Conservation (phyloP, 2,888 invertebrate species). For the Orchesellides sinensis region DNA sequence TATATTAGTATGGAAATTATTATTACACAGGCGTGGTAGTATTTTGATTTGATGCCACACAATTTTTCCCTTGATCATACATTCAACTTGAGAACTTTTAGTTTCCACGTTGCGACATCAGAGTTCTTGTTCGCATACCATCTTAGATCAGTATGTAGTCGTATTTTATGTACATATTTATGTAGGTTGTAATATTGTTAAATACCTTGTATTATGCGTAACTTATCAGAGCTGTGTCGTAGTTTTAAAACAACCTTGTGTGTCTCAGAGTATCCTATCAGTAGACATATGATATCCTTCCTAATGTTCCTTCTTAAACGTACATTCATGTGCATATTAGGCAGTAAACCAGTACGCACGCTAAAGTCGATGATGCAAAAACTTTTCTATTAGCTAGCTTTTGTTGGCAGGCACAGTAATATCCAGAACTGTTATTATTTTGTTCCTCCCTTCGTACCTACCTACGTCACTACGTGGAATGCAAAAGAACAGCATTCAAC, state of each 20-base stretch:
- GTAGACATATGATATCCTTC: slow-evolving; percentile 3
- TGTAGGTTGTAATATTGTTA: slow-evolving; percentile 13
- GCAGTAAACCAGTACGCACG: slow-evolving; percentile 27
- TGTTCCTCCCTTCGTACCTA: neutral
- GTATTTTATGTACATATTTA: too few relatives aligned
- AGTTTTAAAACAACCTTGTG: neutral
- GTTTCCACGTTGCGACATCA: too few relatives aligned
- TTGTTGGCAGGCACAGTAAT: neutral
- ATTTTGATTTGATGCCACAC: neutral
- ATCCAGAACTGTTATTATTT: too few relatives aligned
- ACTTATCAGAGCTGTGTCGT: slow-evolving; percentile 1
- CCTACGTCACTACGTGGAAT: too few relatives aligned
- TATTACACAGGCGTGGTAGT: neutral
- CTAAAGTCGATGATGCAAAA: slow-evolving; percentile 18
- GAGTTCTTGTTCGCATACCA: slow-evolving; percentile 14
- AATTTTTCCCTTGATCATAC: too few relatives aligned
- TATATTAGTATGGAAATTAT: neutral
- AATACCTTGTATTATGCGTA: slow-evolving; percentile 6
- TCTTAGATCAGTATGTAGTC: slow-evolving; percentile 12
- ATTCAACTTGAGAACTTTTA: too few relatives aligned
- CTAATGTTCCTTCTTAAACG: too few relatives aligned
- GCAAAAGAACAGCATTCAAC: too few relatives aligned
- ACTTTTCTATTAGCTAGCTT: neutral
- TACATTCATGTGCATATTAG: slow-evolving; percentile 18
- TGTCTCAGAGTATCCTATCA: too few relatives aligned